A percentile compares a stretch with the other conserved stretches of the same genome.
These are phyloP conservation scores for Enteromius viviparus DNA, from an alignment of 2,797 vertebrate species.

Conservation along the genomic window DNA sequence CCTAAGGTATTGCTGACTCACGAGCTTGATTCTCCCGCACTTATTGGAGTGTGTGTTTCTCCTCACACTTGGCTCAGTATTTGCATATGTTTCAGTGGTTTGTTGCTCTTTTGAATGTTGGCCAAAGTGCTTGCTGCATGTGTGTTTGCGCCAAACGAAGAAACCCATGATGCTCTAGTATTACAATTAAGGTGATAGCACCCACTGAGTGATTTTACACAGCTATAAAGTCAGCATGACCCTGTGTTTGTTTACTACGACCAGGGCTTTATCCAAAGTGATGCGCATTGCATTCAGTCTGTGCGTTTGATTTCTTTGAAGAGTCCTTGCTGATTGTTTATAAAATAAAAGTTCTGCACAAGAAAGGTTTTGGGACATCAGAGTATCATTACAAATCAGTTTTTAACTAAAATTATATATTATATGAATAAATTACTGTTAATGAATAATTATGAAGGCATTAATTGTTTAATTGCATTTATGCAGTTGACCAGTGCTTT, in stretches of 20 bases:
- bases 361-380: neutral
- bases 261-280: neutral
- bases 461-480: neutral
- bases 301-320: neutral
- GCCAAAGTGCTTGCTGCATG: neutral
- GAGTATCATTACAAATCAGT: neutral
- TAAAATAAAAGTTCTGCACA: neutral
- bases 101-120: conserved; percentile 23
- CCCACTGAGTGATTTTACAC: neutral
- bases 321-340: neutral
- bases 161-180: neutral
- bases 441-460: neutral
- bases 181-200: neutral
- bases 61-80: neutral
- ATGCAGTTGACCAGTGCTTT: neutral
- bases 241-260: neutral
- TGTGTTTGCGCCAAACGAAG: neutral
- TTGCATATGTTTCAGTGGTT: conserved; percentile 18
- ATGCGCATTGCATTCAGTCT: neutral
- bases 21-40: neutral
- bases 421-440: too few relatives aligned
- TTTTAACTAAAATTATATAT: too few relatives aligned
- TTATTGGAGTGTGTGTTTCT: conserved; percentile 6
- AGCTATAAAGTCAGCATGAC: neutral
- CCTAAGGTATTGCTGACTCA: neutral